Conservation (phyloP, 2,113 vertebrate genomes). For the cat (Felis catus) region F.catus_Fca126_mat1.0 CM031413.1:70813501-70814000, state of each 20-base stretch:
- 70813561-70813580: background rate
- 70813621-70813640: background rate
- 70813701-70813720: background rate
- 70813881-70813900: background rate
- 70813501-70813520: background rate
- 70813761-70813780: background rate
- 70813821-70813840: background rate
- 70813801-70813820: background rate
- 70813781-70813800: background rate
- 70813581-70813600: background rate
- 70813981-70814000: background rate
- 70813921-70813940: background rate
- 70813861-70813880: background rate
- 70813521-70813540: background rate
- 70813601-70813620: background rate
- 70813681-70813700: background rate
- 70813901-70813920: background rate
- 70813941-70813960: background rate
- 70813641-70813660: background rate
- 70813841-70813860: background rate
- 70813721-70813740: background rate
- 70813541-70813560: background rate
- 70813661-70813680: background rate
- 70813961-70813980: background rate
- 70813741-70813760: background rate